Percentiles rank a stretch among this genome's conserved stretches.
phyloP scores from a whole-genome alignment of 2,888 invertebrate species.

The Sthenelais limicola region DNA sequence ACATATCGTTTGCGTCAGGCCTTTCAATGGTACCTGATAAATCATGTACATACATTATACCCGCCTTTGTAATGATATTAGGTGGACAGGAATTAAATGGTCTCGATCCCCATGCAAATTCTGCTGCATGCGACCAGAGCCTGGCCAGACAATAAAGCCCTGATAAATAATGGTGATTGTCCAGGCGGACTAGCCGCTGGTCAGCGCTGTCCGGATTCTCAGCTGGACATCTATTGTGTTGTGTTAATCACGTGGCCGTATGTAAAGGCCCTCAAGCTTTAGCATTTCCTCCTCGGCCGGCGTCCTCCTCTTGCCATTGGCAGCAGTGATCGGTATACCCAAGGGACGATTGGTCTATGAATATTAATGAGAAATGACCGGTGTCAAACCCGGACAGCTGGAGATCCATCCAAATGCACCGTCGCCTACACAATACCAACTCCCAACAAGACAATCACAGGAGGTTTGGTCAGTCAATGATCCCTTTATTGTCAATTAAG shows the following conservation, averaged over 20 bases:
- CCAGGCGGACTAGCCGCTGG: slow-evolving; percentile 6
- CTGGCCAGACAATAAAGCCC: no score
- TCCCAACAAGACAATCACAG: not conserved
- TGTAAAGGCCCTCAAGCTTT: not conserved
- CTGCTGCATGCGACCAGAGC: no score
- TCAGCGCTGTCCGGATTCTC: slow-evolving; percentile 4
- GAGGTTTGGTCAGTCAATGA: slow-evolving; percentile 3
- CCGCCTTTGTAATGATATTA: no score
- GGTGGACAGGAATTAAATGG: no score
- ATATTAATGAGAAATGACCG: slow-evolving; percentile 27
- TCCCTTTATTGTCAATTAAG: slow-evolving; percentile 36
- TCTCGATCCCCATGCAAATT: no score
- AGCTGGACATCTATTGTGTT: not conserved
- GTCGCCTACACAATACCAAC: slow-evolving; percentile 11
- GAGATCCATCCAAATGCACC: slow-evolving; percentile 17
- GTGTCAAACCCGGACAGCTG: slow-evolving; percentile 8
- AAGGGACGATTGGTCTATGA: slow-evolving; percentile 20
- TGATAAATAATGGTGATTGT: no score
- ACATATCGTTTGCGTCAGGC: no score
- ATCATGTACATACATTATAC: no score
- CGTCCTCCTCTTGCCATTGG: not conserved
- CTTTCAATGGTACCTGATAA: no score
- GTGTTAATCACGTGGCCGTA: slow-evolving; percentile 24
- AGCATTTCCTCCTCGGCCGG: slow-evolving; percentile 16
- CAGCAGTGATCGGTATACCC: slow-evolving; percentile 12